Evolutionary conservation across 2,888 invertebrate genomes (phyloP).

Genomic region (Cheilosia scutellata): DNA sequence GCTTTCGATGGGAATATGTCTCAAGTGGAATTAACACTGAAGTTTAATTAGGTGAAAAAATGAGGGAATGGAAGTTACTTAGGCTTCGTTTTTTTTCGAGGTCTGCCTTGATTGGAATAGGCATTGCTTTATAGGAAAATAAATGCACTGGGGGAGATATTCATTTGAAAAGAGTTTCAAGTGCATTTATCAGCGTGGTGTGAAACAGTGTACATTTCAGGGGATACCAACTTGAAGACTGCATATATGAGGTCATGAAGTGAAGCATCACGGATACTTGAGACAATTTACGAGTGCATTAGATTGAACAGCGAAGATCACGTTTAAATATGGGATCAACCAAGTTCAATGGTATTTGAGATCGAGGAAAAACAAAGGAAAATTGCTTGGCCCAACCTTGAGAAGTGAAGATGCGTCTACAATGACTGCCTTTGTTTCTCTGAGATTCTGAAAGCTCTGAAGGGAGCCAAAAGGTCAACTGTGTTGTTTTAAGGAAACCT

Average conservation of each 20-base stretch:
- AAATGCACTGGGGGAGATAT: background rate
- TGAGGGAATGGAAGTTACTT: slow-evolving; percentile 33
- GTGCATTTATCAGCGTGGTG: slow-evolving; percentile 49
- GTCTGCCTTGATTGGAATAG: slow-evolving; percentile 11
- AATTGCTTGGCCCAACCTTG: too few species aligned
- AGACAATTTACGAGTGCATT: slow-evolving; percentile 46
- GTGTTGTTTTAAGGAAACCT: too few species aligned
- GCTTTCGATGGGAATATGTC: slow-evolving; percentile 64
- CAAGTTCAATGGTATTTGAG: slow-evolving; percentile 8
- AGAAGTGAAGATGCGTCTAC: too few species aligned
- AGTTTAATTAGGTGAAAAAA: slow-evolving; percentile 71
- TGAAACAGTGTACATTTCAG: slow-evolving; percentile 21
- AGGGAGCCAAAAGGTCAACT: too few species aligned
- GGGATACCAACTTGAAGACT: slow-evolving; percentile 30
- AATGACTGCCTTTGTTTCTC: too few species aligned
- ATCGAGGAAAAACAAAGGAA: background rate
- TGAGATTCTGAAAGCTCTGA: too few species aligned
- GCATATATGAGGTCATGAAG: background rate
- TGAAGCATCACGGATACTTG: slow-evolving; percentile 26
- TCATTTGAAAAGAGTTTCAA: slow-evolving; percentile 36
- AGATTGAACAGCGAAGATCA: slow-evolving; percentile 13
- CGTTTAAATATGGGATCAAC: background rate
- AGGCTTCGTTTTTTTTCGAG: slow-evolving; percentile 3
- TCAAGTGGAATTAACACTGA: slow-evolving; percentile 67
- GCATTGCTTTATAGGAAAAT: slow-evolving; percentile 13